Evolutionary conservation across 2,888 invertebrate genomes (phyloP).

Genomic region (Axea sp.): DNA sequence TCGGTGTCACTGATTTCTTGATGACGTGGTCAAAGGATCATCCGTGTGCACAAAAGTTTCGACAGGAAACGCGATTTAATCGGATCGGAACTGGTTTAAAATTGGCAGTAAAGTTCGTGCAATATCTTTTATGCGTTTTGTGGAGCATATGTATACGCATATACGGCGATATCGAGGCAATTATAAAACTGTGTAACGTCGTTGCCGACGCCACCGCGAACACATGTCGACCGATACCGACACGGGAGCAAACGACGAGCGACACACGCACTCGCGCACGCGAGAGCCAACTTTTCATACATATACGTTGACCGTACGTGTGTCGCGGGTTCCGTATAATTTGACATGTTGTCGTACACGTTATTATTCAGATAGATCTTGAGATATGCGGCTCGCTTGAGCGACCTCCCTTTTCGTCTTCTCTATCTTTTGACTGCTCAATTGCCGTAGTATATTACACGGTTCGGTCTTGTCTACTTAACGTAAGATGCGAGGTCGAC

Average conservation of each 20-base stretch:
- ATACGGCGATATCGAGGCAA: constrained; percentile 66
- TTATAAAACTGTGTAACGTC: constrained; percentile 72
- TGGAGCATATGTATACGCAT: constrained; percentile 51
- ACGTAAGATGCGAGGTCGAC: background rate
- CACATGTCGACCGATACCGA: constrained; percentile 70
- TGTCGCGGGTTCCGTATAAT: constrained; percentile 77
- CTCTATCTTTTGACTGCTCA: constrained; percentile 51
- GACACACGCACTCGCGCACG: constrained; percentile 66
- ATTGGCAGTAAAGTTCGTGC: constrained; percentile 45
- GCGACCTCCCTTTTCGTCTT: constrained; percentile 42
- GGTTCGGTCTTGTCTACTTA: constrained; percentile 1
- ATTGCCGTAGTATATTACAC: constrained; percentile 37
- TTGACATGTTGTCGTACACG: constrained; percentile 79
- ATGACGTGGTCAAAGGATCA: no score
- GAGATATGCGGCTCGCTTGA: constrained; percentile 71
- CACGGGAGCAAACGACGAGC: constrained; percentile 61
- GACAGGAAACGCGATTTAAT: no score
- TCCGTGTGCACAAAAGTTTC: no score
- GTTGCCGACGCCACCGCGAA: constrained; percentile 66
- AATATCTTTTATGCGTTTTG: constrained; percentile 53
- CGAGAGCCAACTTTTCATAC: constrained; percentile 62
- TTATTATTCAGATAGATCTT: constrained; percentile 79
- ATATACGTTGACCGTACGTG: constrained; percentile 64
- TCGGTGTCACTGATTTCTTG: no score
- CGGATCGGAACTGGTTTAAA: no score